Evolutionary conservation across 2,113 vertebrate genomes (phyloP), one percentile per base, ranked within the genome.

Genomic region (Elanoides forficatus): DNA sequence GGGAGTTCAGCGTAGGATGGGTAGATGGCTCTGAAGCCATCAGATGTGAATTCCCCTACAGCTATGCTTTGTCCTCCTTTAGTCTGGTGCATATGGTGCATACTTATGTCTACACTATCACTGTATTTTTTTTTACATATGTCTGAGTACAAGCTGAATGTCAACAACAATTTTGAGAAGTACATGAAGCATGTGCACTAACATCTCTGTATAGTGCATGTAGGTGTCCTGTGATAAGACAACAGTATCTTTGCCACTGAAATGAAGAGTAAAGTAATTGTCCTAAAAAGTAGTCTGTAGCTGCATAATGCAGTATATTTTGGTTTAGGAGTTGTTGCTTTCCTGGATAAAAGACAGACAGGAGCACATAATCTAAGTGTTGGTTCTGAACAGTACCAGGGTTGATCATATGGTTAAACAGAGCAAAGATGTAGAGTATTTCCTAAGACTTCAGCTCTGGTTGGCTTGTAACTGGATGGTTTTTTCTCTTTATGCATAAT

Each of bases 41-140:
- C 30, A 34, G 45, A n/a, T 29, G 15, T 36, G 23, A 59, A 45
- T 74, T 84, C 38, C 7, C 27, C 71, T 27, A 59, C 18, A 80
- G 3, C 8, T 34, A 0, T 13, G 10, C 15, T 48, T 53, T 47
- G 23, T 10, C 38, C 11, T 34, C 53, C 11, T 14, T n/a, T 43
- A 30, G 34, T 13, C 43, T 76, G 48, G 25, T 29, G 6, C 32
- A 6, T 4, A 6, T 76, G 48, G 25, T 42, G 7, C 32, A 7
- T 4, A 6, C 15, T 56, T 21, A 20, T 21, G 16, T 48, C 40
- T 59, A 1, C 3, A 6, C 19, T 25, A 2, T 13, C 10, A 11
- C 6, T 6, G 6, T 13, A n/a, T 30, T 13, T 45, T 43, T 29
- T 20, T 13, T 27, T 11, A 55, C 27, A 17, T 27, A 3, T 38